These are phyloP conservation scores for Pollenia labialis DNA, from an alignment of 2,888 invertebrate genomes.

Conservation along the genomic window DNA sequence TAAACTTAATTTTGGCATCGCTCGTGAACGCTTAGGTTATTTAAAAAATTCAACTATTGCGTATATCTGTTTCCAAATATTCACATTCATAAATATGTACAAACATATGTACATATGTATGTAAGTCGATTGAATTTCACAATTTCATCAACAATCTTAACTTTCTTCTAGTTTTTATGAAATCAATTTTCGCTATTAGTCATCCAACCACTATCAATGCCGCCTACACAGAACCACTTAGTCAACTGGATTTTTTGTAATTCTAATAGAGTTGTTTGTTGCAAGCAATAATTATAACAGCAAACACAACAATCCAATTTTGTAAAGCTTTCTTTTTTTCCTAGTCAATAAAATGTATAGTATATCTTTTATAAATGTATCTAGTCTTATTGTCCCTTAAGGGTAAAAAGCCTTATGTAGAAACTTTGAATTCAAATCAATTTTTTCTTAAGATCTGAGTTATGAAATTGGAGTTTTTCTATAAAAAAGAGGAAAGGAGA, in stretches of 20 bases:
- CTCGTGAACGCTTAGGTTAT: constrained; percentile 28
- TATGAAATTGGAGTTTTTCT: background rate
- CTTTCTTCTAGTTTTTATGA: constrained; percentile 1
- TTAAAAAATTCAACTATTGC: background rate
- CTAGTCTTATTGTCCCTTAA: constrained; percentile 5
- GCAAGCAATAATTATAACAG: background rate
- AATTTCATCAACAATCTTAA: background rate
- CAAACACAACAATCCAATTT: constrained; percentile 2
- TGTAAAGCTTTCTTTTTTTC: constrained; percentile 14
- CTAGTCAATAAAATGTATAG: background rate
- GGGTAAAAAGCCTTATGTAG: background rate
- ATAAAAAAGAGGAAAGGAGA: background rate
- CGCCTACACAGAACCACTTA: constrained; percentile 24
- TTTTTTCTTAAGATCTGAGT: background rate
- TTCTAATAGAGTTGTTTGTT: constrained; percentile 4
- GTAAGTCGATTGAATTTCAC: constrained; percentile 34
- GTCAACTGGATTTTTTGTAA: constrained; percentile 1
- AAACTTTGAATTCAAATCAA: background rate
- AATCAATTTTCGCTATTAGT: constrained; percentile 40
- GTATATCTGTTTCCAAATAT: no score
- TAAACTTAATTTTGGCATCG: constrained; percentile 37
- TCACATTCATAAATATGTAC: background rate
- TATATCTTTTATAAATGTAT: background rate
- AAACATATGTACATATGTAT: background rate
- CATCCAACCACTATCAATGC: constrained; percentile 6